Conservation (phyloP, 2,797 vertebrate species). For the Lophura swinhoii region DNA sequence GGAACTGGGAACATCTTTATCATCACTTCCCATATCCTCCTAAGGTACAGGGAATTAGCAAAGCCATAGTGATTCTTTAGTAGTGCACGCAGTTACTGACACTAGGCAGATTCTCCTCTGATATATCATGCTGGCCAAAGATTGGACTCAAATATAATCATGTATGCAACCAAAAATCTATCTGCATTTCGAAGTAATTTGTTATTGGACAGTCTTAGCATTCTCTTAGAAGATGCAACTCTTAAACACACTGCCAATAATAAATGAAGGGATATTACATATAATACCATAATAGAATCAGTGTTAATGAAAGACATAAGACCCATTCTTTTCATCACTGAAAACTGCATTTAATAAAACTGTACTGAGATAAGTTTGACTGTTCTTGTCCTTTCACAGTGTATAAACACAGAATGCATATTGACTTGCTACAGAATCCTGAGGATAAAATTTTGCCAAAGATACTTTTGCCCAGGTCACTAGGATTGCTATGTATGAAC, state of each 20-base stretch:
- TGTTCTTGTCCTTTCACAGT: neutral
- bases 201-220: neutral
- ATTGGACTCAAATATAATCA: neutral
- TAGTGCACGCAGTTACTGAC: neutral
- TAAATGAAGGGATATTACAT: neutral
- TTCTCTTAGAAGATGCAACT: neutral
- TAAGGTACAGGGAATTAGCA: neutral
- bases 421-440: neutral
- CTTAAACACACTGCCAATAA: neutral
- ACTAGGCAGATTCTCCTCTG: neutral
- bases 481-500: neutral
- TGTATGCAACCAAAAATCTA: neutral
- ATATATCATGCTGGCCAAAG: neutral
- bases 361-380: neutral
- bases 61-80: neutral
- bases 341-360: slow-evolving; percentile 1
- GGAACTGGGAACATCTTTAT: neutral
- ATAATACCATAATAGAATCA: neutral
- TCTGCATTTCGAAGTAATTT: neutral
- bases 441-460: neutral
- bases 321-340: neutral
- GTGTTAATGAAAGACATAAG: neutral
- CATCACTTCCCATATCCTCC: neutral
- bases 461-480: neutral
- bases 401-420: neutral